Percentiles rank a stretch among this genome's conserved stretches.
Conservation (phyloP, 2,888 invertebrate genomes). For the Apeira syringaria region DNA sequence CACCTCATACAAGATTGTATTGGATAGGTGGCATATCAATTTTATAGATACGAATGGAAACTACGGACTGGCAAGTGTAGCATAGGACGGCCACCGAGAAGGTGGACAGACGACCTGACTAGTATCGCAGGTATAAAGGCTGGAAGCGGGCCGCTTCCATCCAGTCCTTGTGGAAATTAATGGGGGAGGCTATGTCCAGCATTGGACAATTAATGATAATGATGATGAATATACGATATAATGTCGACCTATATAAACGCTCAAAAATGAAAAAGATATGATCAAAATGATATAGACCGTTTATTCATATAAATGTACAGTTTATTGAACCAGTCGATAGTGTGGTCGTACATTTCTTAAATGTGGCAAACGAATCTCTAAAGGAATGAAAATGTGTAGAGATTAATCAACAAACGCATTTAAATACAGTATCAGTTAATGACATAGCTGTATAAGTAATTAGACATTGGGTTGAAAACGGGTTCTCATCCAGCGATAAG, state of each 20-base stretch:
- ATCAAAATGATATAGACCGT: constrained; percentile 9
- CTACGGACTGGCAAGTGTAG: no score
- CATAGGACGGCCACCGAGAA: no score
- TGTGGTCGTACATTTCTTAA: background rate
- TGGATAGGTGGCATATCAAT: constrained; percentile 64
- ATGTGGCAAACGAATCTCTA: constrained; percentile 4
- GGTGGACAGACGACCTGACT: no score
- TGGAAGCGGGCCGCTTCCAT: no score
- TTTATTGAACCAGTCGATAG: constrained; percentile 1
- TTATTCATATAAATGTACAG: constrained; percentile 4
- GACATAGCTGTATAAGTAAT: constrained; percentile 18
- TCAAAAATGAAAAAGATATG: no score
- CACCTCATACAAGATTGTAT: constrained; percentile 55
- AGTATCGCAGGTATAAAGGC: no score
- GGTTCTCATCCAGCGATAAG: constrained; percentile 18
- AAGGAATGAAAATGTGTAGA: constrained; percentile 5
- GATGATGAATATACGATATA: no score
- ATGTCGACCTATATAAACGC: no score
- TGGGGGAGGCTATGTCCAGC: no score
- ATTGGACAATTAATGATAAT: no score
- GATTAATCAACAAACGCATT: constrained; percentile 14
- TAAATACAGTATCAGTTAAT: constrained; percentile 16
- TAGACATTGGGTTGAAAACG: constrained; percentile 10
- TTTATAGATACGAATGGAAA: constrained; percentile 49
- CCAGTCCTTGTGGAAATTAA: no score